Evolutionary conservation across 2,113 vertebrate species (phyloP).

Genomic region (Irena cyanogastra): DNA sequence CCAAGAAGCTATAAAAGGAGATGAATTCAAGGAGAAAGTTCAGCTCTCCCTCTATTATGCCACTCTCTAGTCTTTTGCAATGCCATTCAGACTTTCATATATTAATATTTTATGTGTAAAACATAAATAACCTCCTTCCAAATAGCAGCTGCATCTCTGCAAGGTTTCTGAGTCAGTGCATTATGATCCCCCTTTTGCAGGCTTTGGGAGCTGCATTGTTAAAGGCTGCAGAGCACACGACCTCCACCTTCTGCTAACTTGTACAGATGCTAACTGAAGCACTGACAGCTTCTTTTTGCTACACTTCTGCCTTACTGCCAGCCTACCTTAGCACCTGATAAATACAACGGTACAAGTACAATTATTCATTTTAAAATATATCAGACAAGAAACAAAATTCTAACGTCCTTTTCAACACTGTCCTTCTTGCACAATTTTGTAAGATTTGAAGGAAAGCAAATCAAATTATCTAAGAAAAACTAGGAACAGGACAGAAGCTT

Average conservation of each 20-base stretch:
- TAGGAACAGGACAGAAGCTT: neutral
- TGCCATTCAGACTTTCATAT: neutral
- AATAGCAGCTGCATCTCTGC: neutral
- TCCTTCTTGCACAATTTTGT: neutral
- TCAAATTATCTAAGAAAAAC: neutral
- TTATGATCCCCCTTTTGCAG: neutral
- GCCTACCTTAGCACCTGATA: neutral
- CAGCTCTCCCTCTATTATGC: neutral
- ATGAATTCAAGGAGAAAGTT: neutral
- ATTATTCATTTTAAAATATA: neutral
- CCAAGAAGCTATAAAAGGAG: conserved; percentile 30
- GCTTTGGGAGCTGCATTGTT: neutral
- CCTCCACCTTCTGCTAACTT: neutral
- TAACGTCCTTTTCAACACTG: neutral
- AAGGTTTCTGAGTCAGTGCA: neutral
- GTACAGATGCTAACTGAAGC: neutral
- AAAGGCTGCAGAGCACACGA: neutral
- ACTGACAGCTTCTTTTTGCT: neutral
- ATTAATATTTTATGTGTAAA: neutral
- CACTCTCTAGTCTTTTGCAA: neutral
- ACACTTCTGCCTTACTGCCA: neutral
- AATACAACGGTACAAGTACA: neutral
- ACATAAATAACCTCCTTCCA: neutral
- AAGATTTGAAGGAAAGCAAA: neutral
- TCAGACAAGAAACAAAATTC: neutral